Conservation (phyloP, 2,888 invertebrate species). For the Phania funesta region DNA sequence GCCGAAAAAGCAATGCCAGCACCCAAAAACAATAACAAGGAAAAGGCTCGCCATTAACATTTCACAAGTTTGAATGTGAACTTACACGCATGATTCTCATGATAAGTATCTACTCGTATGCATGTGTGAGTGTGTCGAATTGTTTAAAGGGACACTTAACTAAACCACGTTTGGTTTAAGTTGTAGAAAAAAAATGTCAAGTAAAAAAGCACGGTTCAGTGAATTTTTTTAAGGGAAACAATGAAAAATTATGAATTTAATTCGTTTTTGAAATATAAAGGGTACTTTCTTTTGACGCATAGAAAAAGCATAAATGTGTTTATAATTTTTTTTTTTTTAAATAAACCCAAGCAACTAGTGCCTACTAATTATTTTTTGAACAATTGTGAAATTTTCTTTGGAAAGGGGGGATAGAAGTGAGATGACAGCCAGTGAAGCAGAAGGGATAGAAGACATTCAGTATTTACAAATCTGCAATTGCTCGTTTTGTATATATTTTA, state of each 20-base stretch:
- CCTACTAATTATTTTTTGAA: too few species aligned
- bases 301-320: too few species aligned
- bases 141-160: background rate
- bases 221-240: constrained; percentile 31
- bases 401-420: too few species aligned
- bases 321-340: too few species aligned
- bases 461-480: too few species aligned
- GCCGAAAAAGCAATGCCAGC: constrained; percentile 9
- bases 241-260: constrained; percentile 43
- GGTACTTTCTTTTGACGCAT: too few species aligned
- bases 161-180: too few species aligned
- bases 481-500: too few species aligned
- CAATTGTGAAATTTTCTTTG: too few species aligned
- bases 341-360: too few species aligned
- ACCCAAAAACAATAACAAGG: constrained; percentile 16
- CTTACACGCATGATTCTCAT: background rate
- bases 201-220: constrained; percentile 43
- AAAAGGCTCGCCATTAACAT: constrained; percentile 56
- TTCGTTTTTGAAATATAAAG: constrained; percentile 23
- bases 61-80: constrained; percentile 35
- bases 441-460: too few species aligned
- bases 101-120: background rate
- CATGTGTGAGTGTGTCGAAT: background rate
- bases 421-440: too few species aligned
- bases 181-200: background rate